Evolutionary conservation across 1,140 invertebrate genomes (phyloP), one percentile per base, ranked within the genome.

Genomic region (Eurosta solidaginis): DNA sequence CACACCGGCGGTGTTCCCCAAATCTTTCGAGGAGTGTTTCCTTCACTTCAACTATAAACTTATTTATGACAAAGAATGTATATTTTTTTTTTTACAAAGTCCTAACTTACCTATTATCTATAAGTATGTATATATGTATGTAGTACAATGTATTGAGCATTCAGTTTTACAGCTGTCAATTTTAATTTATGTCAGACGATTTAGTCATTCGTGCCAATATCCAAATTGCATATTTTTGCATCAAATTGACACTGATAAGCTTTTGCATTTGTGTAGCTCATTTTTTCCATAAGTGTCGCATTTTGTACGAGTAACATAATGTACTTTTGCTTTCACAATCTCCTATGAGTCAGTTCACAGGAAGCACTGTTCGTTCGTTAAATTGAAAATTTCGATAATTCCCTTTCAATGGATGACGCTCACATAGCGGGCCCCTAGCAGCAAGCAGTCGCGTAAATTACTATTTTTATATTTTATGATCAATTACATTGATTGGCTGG

Each of bases 191-290:
- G 54, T 59, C 54, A 59, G 17, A 59, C 33, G 29, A 59, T 59
- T 36, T 27, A 33, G 54, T 59, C 27, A 59, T 33, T 59, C 17
- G 14, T 33, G 54, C n/a, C 54, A 36, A 59, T 59, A 59, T 17
- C 17, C 29, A 29, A 59, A 3, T 33, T 10, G 12, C 54, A 59
- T 59, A 59, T 33, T 59, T 59, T 59, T 22, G 54, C 54, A n/a
- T 36, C 27, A 59, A 59, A 59, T 59, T 33, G 54, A 59, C 54
- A 33, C 29, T 59, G 54, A 59, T 59, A 59, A 59, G 54, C 54
- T 59, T 27, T 14, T 1, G 20, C 54, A 17, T 59, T 59, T 29
- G 22, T 59, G 33, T 59, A 22, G 12, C 14, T 49, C 5, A 17
- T 52, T 33, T 33, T 59, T 54, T 59, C 54, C 29, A 59, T 20